Percentiles rank a stretch among this genome's conserved stretches.
phyloP scores from a whole-genome alignment of 2,888 invertebrate genomes.

The Ophioninae sp. region DNA sequence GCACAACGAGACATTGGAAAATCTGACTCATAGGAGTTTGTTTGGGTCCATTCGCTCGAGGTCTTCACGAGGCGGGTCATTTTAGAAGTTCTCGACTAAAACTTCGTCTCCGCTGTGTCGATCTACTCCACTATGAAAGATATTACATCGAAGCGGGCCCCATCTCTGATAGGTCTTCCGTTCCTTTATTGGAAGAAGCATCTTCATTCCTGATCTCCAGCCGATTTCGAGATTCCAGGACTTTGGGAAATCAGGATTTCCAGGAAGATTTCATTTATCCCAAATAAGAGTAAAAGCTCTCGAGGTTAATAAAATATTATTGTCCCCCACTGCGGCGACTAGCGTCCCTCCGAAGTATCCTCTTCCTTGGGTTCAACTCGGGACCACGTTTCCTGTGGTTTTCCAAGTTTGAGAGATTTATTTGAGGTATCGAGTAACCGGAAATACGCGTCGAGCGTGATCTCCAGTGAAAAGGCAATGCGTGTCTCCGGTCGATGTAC shows the following conservation, averaged over 20 bases:
- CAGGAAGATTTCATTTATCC: slow-evolving; percentile 9
- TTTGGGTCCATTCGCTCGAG: no score
- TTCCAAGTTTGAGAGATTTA: slow-evolving; percentile 56
- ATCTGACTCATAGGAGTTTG: no score
- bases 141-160: background rate
- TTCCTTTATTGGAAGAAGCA: background rate
- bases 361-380: slow-evolving; percentile 19
- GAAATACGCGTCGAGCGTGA: slow-evolving; percentile 57
- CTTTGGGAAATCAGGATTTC: background rate
- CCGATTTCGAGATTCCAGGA: background rate
- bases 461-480: slow-evolving; percentile 59
- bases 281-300: slow-evolving; percentile 3
- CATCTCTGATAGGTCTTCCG: background rate
- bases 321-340: slow-evolving; percentile 30
- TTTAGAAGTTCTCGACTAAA: no score
- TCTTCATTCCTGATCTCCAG: background rate
- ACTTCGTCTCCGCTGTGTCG: no score
- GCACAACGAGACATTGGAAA: no score
- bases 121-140: background rate
- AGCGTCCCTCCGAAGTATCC: slow-evolving; percentile 40
- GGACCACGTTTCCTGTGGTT: slow-evolving; percentile 17
- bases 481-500: slow-evolving; percentile 57
- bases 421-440: slow-evolving; percentile 61
- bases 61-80: background rate
- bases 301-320: slow-evolving; percentile 1